Evolutionary conservation across 2,888 invertebrate genomes (phyloP).

Genomic region (Aleiodes leptofemur): DNA sequence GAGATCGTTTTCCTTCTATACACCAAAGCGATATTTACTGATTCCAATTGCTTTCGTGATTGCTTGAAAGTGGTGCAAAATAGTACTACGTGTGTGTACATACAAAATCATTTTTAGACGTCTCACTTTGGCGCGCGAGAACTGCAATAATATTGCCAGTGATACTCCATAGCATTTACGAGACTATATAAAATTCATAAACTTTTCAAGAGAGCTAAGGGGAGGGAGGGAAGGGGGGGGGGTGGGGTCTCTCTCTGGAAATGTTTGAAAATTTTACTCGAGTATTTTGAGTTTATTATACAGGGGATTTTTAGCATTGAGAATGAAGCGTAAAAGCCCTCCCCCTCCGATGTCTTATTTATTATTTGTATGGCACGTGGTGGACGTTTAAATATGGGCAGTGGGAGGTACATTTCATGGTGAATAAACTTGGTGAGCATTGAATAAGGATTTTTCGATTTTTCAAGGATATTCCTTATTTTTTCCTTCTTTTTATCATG

Average conservation of each 20-base stretch:
- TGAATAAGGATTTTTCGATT: no score
- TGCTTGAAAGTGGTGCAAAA: slow-evolving; percentile 66
- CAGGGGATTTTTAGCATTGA: slow-evolving; percentile 1
- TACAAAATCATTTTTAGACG: slow-evolving; percentile 36
- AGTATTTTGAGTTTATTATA: background rate
- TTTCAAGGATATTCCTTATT: no score
- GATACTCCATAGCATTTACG: slow-evolving; percentile 22
- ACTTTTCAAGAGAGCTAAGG: slow-evolving; percentile 7
- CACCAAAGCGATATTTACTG: slow-evolving; percentile 65
- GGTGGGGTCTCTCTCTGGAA: slow-evolving; percentile 4
- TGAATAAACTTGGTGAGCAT: background rate
- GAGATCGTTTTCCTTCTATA: slow-evolving; percentile 43
- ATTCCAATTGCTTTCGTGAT: slow-evolving; percentile 73
- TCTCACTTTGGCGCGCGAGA: slow-evolving; percentile 34
- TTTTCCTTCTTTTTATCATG: no score
- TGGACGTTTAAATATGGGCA: background rate
- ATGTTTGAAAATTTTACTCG: background rate
- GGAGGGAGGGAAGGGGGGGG: background rate
- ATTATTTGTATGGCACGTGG: slow-evolving; percentile 22
- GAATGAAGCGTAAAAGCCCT: background rate
- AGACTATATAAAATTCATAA: slow-evolving; percentile 28
- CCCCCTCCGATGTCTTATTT: slow-evolving; percentile 13
- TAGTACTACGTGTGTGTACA: slow-evolving; percentile 33
- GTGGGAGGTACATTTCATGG: background rate
- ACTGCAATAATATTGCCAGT: slow-evolving; percentile 42